Evolutionary conservation across 2,888 invertebrate genomes (phyloP).

Genomic region (Drosophila niveifrons): DNA sequence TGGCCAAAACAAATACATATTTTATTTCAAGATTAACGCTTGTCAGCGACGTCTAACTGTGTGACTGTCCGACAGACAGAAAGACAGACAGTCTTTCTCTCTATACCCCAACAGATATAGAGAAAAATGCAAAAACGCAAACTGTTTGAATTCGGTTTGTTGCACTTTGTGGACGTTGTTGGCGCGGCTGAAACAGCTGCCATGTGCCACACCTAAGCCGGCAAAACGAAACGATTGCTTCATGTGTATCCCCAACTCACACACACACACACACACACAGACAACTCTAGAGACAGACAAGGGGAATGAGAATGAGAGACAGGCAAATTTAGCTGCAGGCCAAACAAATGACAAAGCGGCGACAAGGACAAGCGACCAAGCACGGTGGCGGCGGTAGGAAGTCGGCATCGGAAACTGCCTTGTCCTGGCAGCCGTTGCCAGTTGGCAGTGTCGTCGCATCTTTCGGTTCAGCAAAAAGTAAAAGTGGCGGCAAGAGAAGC

Average conservation of each 20-base stretch:
- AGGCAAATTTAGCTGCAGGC: conserved; percentile 77
- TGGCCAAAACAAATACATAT: conserved; percentile 64
- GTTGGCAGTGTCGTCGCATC: conserved; percentile 56
- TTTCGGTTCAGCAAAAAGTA: conserved; percentile 64
- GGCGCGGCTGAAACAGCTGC: conserved; percentile 61
- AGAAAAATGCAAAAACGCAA: conserved; percentile 60
- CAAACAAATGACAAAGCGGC: conserved; percentile 76
- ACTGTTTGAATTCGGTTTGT: conserved; percentile 75
- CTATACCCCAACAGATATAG: not conserved
- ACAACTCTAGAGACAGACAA: conserved; percentile 21
- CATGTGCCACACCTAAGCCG: conserved; percentile 76
- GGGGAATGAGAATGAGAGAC: conserved; percentile 29
- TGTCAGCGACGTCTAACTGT: conserved; percentile 52
- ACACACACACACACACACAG: conserved; percentile 29
- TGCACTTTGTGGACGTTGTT: conserved; percentile 61
- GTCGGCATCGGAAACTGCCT: conserved; percentile 70
- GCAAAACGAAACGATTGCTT: conserved; percentile 29
- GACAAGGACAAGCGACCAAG: conserved; percentile 33
- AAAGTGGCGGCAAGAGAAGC: conserved; percentile 61
- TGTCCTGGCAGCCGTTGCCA: conserved; percentile 75
- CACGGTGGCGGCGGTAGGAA: not conserved
- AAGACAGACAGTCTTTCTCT: not conserved
- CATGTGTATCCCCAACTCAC: conserved; percentile 37
- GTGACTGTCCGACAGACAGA: not conserved
- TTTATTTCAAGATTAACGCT: conserved; percentile 78